phyloP scores from a whole-genome alignment of 2,888 invertebrate genomes.

The Tetragonisca angustula region DNA sequence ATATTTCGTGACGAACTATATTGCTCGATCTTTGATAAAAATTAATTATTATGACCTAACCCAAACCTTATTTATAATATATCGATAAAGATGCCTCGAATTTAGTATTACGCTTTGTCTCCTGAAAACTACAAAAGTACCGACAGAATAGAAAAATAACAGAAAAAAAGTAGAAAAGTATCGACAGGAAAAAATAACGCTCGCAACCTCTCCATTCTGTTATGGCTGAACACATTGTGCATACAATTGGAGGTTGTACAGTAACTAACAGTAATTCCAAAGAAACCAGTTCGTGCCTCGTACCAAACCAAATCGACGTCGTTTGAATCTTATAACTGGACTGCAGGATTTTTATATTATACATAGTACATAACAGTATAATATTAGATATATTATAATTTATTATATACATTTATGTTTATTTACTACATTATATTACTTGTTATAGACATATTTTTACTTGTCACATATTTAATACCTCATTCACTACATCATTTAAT shows the following conservation, averaged over 20 bases:
- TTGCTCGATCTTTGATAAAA: too few species aligned
- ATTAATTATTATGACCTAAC: too few species aligned
- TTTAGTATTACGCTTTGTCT: neutral
- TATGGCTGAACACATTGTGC: neutral
- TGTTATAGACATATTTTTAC: too few species aligned
- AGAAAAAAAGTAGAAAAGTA: neutral
- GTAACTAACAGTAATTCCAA: neutral
- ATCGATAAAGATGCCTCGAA: neutral
- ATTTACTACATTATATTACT: too few species aligned
- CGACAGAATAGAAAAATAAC: neutral
- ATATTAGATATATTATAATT: too few species aligned
- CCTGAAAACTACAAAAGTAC: neutral
- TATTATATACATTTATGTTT: too few species aligned
- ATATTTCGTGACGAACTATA: too few species aligned
- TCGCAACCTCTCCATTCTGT: neutral
- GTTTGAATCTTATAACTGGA: neutral
- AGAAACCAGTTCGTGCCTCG: neutral
- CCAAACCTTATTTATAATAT: neutral
- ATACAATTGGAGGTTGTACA: neutral
- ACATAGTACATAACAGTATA: too few species aligned
- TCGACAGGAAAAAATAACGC: neutral
- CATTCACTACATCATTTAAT: too few species aligned
- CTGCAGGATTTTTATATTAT: too few species aligned
- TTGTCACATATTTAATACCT: too few species aligned
- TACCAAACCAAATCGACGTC: neutral